phyloP scores from a whole-genome alignment of 2,113 vertebrate genomes.

The Anguilla japonica region DNA sequence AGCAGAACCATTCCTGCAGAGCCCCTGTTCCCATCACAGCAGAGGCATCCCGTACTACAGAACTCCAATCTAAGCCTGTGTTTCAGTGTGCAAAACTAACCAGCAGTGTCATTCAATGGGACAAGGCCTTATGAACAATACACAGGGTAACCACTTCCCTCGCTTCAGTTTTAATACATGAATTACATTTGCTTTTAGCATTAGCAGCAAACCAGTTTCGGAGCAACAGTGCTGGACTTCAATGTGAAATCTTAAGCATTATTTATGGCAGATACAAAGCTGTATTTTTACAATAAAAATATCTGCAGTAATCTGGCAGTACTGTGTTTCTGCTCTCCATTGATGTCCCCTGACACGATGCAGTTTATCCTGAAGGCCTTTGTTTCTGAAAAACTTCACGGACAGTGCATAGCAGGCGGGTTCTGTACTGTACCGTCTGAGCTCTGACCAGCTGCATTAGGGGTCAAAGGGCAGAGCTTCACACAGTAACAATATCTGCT shows the following conservation, averaged over 20 bases:
- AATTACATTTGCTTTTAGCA: no score
- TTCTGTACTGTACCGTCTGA: background rate
- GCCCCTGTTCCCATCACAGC: background rate
- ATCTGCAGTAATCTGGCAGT: no score
- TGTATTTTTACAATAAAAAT: no score
- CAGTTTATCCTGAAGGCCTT: background rate
- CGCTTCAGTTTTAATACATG: no score
- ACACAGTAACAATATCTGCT: background rate
- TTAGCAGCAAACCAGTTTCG: no score
- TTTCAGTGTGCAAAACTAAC: no score
- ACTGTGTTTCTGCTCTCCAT: background rate
- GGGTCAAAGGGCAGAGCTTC: background rate
- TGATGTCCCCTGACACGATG: background rate
- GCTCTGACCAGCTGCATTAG: conserved; percentile 1
- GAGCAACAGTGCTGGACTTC: background rate
- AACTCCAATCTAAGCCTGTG: no score
- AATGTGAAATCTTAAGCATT: background rate
- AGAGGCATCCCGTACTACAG: background rate
- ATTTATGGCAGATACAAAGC: background rate
- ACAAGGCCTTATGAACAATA: no score
- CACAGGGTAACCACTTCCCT: no score
- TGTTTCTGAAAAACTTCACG: background rate
- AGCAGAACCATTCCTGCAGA: background rate
- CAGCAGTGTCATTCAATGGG: no score
- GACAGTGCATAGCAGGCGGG: background rate